These are phyloP conservation scores for Pantherophis guttatus DNA, from an alignment of 2,113 vertebrate species.

Conservation along the genomic window DNA sequence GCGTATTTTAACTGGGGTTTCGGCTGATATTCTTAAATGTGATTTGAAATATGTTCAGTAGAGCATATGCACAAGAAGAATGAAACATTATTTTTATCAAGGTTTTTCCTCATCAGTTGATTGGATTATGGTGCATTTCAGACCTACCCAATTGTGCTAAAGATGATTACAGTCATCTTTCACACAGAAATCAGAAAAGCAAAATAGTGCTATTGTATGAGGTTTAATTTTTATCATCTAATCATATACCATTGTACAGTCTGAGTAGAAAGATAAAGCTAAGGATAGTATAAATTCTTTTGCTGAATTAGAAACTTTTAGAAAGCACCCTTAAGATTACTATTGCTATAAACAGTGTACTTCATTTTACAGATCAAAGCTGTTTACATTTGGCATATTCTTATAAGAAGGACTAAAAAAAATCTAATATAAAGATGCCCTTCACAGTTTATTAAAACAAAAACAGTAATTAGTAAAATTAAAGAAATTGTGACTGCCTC, in stretches of 20 bases:
- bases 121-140: neutral
- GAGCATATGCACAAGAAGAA: neutral
- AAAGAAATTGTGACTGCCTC: neutral
- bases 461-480: constrained; percentile 16
- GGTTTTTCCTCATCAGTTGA: neutral
- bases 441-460: constrained; percentile 33
- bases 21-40: neutral
- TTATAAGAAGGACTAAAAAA: constrained; percentile 8
- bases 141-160: neutral
- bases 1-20: neutral
- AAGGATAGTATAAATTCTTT: constrained; percentile 41
- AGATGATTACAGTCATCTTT: neutral
- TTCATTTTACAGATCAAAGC: constrained; percentile 37
- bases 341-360: constrained; percentile 43
- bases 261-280: constrained; percentile 25
- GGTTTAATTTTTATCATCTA: neutral
- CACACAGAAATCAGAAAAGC: neutral
- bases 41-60: neutral
- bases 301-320: constrained; percentile 30
- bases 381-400: constrained; percentile 54
- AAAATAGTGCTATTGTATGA: neutral
- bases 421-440: constrained; percentile 45
- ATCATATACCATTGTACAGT: constrained; percentile 30
- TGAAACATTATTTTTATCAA: neutral
- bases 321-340: constrained; percentile 43